Evolutionary conservation across 2,113 vertebrate genomes (phyloP), one percentile per base, ranked within the genome.

Genomic region (Salminus brasiliensis): DNA sequence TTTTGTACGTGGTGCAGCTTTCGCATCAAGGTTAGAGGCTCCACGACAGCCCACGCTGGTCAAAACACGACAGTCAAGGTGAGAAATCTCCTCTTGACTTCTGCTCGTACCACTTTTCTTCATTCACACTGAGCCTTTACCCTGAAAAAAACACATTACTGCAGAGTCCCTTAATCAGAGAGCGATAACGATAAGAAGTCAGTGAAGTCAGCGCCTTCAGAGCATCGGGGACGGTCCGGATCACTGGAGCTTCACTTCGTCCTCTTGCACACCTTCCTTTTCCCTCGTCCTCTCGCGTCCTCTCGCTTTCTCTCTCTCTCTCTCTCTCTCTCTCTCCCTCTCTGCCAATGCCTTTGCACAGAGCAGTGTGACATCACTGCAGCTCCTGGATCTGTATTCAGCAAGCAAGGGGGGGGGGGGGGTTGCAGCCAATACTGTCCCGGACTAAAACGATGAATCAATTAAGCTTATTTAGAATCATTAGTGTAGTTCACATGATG

Each of bases 361-460:
- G 47, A 49, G 47, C 47, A 21, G 32, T 39, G 29, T 69, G 43
- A 69, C 69, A 55, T 84, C 63, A 74, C 69, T 62, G 75, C 75
- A 79, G 79, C 74, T 62, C 30, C 39, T 21, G 8, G 21, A 81
- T 72, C 59, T 39, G 62, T 66, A 66, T 66, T 66, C 62, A 39
- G 62, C 1, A 39, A n/a, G 62, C 34, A 66, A n/a, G n/a, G n/a
- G n/a, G n/a, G n/a, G n/a, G n/a, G n/a, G n/a, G n/a, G n/a, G n/a
- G n/a, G n/a, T n/a, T n/a, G n/a, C n/a, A n/a, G n/a, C n/a, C n/a
- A n/a, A n/a, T n/a, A n/a, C n/a, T n/a, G n/a, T n/a, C n/a, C n/a
- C n/a, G n/a, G n/a, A n/a, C n/a, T n/a, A n/a, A n/a, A n/a, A 3
- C 13, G 15, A 18, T 49, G 15, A 49, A 18, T 49, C 16, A 18